Conservation (phyloP, 2,113 vertebrate species). For the Chunga burmeisteri region DNA sequence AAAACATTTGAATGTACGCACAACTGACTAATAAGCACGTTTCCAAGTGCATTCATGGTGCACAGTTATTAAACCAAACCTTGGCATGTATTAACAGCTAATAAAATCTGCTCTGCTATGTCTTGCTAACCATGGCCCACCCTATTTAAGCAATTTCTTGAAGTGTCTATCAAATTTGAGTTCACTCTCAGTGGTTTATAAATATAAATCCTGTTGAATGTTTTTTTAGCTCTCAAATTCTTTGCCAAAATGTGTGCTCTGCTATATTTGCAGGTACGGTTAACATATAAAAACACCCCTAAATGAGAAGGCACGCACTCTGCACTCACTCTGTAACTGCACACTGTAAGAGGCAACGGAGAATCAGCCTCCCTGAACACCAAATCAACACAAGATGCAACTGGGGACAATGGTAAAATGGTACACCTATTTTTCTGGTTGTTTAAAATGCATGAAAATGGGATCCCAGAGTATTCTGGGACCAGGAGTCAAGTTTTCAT, state of each 20-base stretch:
- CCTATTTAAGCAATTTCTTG: slow-evolving; percentile 48
- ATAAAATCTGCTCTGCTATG: background rate
- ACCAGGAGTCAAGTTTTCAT: background rate
- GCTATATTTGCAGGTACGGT: background rate
- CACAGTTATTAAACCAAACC: slow-evolving; percentile 8
- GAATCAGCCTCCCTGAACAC: background rate
- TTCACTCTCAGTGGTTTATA: background rate
- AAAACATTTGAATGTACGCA: background rate
- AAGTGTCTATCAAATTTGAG: background rate
- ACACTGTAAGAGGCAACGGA: background rate
- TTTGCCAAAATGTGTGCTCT: background rate
- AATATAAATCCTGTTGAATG: background rate
- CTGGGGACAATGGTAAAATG: background rate
- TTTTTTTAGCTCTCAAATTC: background rate
- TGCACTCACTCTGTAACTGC: background rate
- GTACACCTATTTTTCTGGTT: background rate
- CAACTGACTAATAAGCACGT: background rate
- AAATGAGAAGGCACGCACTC: background rate
- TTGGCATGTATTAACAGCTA: slow-evolving; percentile 16
- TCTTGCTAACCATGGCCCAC: slow-evolving; percentile 6
- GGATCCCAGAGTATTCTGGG: background rate
- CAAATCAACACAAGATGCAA: background rate
- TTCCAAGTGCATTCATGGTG: background rate
- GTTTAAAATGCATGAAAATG: background rate
- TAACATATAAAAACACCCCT: background rate